Base-by-base conservation (phyloP, 1,140 invertebrate genomes). In the Drosophila erecta region DNA sequence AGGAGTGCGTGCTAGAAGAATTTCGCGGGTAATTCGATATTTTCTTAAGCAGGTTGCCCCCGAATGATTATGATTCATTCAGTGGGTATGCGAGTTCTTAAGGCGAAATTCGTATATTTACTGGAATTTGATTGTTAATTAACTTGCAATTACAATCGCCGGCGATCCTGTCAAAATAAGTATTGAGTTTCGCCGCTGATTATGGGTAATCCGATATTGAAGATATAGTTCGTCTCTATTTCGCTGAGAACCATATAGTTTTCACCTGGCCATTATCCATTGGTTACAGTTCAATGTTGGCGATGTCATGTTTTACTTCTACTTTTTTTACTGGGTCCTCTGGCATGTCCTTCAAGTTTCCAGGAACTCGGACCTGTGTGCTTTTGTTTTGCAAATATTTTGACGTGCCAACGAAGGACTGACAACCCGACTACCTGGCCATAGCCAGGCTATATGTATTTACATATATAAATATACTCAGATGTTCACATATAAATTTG, bases 301-400 rank as follows among this genome's bases (percentile, higher is more conserved):
- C 27, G 22, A 47, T n/a, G 14, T 38, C 6, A 10, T 8, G 22
- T 43, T 43, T 8, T 44, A 33, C 12, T 22, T 40, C 3, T 11
- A 2, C 37, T 43, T 51, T 50, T 10, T 56, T 35, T 46, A 27
- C 33, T 24, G 20, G 30, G 33, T 62, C 60, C 59, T 57, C 50
- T 27, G 57, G 27, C 54, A 46, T 80, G 81, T 86, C 79, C 75
- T 87, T 79, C 79, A 71, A 79, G 51, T 70, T 71, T 51, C 65
- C 17, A 71, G 65, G 70, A 71, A 43, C 43, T 70, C 15, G 43
- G 67, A 47, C 67, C 67, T 73, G 74, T 53, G 41, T 47, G 67
- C 79, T 67, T 62, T 86, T 89, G 80, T 89, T 89, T 89, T 84
- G 79, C 85, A 89, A 89, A 89, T 89, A 89, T 89, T 89, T 89